Evolutionary conservation across 1,140 invertebrate genomes (phyloP), one percentile per base, ranked within the genome.

Genomic region (Heliothis subflexa): DNA sequence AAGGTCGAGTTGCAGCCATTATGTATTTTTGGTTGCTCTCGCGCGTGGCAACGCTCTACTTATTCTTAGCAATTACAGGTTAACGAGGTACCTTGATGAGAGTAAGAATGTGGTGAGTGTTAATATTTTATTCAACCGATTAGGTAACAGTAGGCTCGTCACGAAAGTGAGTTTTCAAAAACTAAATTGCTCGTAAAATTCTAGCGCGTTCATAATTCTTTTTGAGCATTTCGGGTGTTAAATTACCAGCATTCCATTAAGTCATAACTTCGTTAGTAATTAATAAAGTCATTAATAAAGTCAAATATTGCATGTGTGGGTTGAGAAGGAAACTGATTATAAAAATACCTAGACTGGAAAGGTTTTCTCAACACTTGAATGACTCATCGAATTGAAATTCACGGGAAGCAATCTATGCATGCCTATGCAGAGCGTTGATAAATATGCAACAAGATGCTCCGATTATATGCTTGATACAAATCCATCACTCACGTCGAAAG

Each of bases 1-100:
- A 82, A 82, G 80, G 80, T 79, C 80, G 73, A 50, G 47, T 75
- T 78, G 72, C 66, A 57, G 73, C 54, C 59, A 49, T 78, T 79
- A 79, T 82, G 80, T 82, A 14, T 75, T 82, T 75, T 71, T 61
- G 10, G 75, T 62, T 68, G 45, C 76, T 75, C 79, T 55, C 59
- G 33, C 33, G 55, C 76, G 5, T 55, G 5, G 77, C 64, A 78
- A 80, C 76, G 78, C 78, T 78, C 78, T 83, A 83, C 54, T 83
- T 83, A 73, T 74, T 68, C 18, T 5, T 21, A 50, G 79, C 70
- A 81, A 81, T 81, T 81, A 81, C 78, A 66, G 68, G 28, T 64
- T 78, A 78, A 81, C 79, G 59, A 81, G 68, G 75, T 80, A 61
- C 73, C 16, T 54, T 68, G 49, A 70, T 75, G 75, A 78, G 75